Percentiles rank a stretch among this genome's conserved stretches.
phyloP scores from a whole-genome alignment of 1,140 invertebrate genomes.

The Drosophila rufa region DNA sequence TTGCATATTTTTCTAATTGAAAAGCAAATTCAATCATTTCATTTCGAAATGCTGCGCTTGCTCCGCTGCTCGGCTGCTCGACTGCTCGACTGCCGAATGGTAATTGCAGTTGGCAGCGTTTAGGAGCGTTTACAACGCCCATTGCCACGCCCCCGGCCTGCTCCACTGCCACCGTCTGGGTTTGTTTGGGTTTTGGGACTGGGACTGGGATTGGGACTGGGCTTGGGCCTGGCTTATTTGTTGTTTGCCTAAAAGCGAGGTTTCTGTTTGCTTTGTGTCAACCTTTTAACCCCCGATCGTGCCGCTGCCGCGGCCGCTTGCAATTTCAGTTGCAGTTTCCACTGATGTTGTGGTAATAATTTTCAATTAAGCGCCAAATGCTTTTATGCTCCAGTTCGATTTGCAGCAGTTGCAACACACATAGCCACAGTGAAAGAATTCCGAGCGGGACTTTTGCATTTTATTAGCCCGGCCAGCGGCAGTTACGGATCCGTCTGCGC shows the following conservation, averaged over 20 bases:
- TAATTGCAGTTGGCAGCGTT: conserved; percentile 61
- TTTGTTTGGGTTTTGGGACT: conserved; percentile 15
- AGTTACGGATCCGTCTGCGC: conserved; percentile 35
- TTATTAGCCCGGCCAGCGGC: conserved; percentile 43
- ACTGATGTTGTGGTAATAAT: conserved; percentile 57
- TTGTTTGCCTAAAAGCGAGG: conserved; percentile 40
- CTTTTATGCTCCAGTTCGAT: conserved; percentile 62
- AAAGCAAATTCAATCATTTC: conserved; percentile 64
- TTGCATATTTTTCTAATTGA: conserved; percentile 65
- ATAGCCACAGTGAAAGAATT: conserved; percentile 38
- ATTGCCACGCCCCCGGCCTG: conserved; percentile 40
- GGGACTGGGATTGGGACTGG: neutral
- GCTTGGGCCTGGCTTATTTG: conserved; percentile 19
- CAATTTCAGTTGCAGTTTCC: conserved; percentile 22
- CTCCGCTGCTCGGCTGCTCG: conserved; percentile 7
- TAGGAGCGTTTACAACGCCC: conserved; percentile 59
- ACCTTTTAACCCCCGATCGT: conserved; percentile 66
- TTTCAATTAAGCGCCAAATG: conserved; percentile 61
- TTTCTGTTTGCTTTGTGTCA: conserved; percentile 61
- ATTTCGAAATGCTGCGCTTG: conserved; percentile 49
- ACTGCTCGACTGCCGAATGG: conserved; percentile 34
- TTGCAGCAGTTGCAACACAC: conserved; percentile 33
- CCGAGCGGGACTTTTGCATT: conserved; percentile 52
- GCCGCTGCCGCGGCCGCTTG: conserved; percentile 40
- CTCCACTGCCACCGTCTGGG: conserved; percentile 26